phyloP scores from a whole-genome alignment of 2,888 invertebrate species.

The Hemicrepidius hirtus region DNA sequence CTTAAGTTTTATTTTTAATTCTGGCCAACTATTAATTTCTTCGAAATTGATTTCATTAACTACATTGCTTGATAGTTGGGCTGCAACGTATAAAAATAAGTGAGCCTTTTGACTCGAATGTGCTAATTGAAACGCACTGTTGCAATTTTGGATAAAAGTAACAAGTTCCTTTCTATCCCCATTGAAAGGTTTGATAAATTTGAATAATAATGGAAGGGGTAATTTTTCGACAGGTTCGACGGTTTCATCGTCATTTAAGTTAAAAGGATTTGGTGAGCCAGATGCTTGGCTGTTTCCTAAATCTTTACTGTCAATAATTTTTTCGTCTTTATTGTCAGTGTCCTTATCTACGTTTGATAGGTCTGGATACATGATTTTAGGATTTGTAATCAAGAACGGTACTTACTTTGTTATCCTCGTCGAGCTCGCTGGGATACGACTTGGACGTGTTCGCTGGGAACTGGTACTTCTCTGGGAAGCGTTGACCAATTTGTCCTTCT shows the following conservation, averaged over 20 bases:
- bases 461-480: background rate
- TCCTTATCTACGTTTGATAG: background rate
- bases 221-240: background rate
- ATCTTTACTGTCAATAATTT: no score
- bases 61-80: constrained; percentile 14
- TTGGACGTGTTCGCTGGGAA: background rate
- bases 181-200: constrained; percentile 20
- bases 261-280: no score
- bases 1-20: constrained; percentile 35
- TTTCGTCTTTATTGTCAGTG: no score
- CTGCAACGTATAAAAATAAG: constrained; percentile 3
- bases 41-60: constrained; percentile 12
- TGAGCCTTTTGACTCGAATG: background rate
- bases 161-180: constrained; percentile 9
- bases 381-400: background rate
- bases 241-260: no score
- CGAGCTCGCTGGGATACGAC: background rate
- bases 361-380: background rate
- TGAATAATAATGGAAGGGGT: constrained; percentile 8
- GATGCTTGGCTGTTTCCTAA: no score
- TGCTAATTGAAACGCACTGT: constrained; percentile 12
- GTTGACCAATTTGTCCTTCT: background rate
- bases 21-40: constrained; percentile 1
- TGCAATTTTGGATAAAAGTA: background rate
- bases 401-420: background rate